phyloP scores from a whole-genome alignment of 1,140 invertebrate genomes.

The Phymorhynchus buccinoides region DNA sequence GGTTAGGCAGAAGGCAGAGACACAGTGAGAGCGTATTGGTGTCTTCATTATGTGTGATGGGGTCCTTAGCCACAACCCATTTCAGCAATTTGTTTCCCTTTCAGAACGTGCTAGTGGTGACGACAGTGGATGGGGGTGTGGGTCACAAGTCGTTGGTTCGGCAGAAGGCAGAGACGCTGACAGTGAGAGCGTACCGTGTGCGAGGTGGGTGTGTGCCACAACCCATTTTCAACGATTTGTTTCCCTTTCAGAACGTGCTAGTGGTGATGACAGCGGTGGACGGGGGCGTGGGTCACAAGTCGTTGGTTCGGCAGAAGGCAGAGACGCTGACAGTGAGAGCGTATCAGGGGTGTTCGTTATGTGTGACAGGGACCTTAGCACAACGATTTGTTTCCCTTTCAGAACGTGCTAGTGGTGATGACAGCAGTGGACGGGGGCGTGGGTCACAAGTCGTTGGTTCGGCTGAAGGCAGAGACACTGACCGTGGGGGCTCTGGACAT shows the following conservation, averaged over 20 bases:
- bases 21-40: slow-evolving; percentile 57
- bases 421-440: slow-evolving; percentile 55
- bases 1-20: slow-evolving; percentile 44
- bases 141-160: slow-evolving; percentile 58
- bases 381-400: slow-evolving; percentile 45
- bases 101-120: slow-evolving; percentile 67
- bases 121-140: slow-evolving; percentile 55
- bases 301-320: slow-evolving; percentile 48
- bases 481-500: slow-evolving; percentile 65
- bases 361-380: too few species aligned
- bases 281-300: slow-evolving; percentile 56
- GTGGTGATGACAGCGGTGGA: slow-evolving; percentile 61
- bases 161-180: background rate
- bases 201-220: too few species aligned
- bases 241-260: slow-evolving; percentile 64
- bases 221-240: too few species aligned
- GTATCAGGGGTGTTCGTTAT: too few species aligned
- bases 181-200: too few species aligned
- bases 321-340: too few species aligned
- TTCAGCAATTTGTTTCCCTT: slow-evolving; percentile 46
- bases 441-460: slow-evolving; percentile 56
- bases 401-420: slow-evolving; percentile 68
- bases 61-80: too few species aligned
- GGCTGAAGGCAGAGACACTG: slow-evolving; percentile 52
- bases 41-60: too few species aligned